phyloP scores from a whole-genome alignment of 2,113 vertebrate species.

The Toxostoma redivivum region DNA sequence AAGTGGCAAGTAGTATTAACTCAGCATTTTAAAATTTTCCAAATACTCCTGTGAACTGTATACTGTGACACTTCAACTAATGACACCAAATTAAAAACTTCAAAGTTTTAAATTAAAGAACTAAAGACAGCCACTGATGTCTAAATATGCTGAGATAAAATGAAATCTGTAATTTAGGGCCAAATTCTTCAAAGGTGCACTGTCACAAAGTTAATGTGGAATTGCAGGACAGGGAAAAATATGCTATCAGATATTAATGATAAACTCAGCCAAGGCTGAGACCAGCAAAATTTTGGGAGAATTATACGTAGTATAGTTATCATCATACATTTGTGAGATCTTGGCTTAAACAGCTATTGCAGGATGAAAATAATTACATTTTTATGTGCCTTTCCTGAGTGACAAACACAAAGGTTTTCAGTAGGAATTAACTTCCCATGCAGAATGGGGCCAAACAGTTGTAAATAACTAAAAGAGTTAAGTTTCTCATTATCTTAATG shows the following conservation, averaged over 20 bases:
- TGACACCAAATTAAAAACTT: constrained; percentile 1
- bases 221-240: neutral
- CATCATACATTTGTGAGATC: neutral
- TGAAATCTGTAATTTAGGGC: neutral
- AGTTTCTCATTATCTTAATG: neutral
- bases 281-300: neutral
- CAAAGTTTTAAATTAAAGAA: constrained; percentile 1
- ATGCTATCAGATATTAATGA: neutral
- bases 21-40: neutral
- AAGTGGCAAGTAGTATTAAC: neutral
- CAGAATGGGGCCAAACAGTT: neutral
- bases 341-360: neutral
- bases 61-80: neutral
- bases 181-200: neutral
- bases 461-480: neutral
- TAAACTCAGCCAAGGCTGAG: neutral
- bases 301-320: neutral
- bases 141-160: neutral
- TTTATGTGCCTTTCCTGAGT: neutral
- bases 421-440: neutral
- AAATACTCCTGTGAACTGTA: neutral
- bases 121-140: neutral
- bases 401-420: neutral
- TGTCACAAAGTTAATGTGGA: neutral
- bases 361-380: neutral